A percentile compares a stretch with the other conserved stretches of the same genome.
These are phyloP conservation scores for Leucosticte australis DNA, from an alignment of 2,113 vertebrate species.

Conservation along the genomic window DNA sequence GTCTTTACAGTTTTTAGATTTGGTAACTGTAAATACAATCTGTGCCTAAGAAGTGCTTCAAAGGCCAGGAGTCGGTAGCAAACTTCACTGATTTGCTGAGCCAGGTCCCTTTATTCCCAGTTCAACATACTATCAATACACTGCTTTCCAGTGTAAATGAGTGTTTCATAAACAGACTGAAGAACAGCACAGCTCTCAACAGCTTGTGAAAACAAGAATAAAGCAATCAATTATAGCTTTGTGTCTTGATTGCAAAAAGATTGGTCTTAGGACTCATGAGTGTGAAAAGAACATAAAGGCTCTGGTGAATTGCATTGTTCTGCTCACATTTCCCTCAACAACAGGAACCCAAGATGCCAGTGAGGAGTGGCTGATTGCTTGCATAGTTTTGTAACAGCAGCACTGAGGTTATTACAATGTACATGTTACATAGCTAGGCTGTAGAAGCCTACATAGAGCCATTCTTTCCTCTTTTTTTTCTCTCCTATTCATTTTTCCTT, in stretches of 20 bases:
- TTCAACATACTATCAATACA: neutral
- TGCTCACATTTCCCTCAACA: neutral
- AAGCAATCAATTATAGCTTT: neutral
- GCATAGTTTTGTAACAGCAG: neutral
- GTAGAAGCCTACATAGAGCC: neutral
- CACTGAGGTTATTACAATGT: neutral
- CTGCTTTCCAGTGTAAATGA: neutral
- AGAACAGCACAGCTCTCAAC: neutral
- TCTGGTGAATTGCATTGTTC: neutral
- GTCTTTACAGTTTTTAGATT: neutral
- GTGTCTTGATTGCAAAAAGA: neutral
- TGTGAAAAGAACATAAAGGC: neutral
- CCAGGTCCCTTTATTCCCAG: neutral
- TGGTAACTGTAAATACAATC: neutral
- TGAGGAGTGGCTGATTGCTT: neutral
- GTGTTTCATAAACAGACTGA: neutral
- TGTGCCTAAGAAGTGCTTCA: neutral
- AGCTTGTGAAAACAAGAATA: conserved; percentile 10
- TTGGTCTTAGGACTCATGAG: neutral
- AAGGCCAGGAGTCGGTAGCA: neutral
- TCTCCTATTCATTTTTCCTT: neutral
- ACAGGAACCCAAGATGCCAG: neutral
- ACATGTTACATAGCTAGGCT: neutral
- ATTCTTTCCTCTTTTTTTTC: neutral
- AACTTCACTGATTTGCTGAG: neutral